Conservation (phyloP, 2,888 invertebrate genomes). For the Eilema griseolum region DNA sequence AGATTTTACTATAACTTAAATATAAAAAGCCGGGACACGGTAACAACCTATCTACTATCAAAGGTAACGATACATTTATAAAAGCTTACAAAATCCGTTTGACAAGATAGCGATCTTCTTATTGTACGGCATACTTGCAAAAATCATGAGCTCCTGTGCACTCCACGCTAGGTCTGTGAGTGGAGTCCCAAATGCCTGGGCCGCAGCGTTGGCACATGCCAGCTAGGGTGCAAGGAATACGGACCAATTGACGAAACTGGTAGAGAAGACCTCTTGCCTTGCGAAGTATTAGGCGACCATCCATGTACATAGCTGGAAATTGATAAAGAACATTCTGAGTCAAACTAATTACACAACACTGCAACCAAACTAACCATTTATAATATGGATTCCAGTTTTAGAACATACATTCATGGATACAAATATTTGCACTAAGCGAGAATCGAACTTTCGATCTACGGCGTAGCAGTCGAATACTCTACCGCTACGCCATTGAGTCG, state of each 20-base stretch:
- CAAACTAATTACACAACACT: no score
- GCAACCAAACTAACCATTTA: no score
- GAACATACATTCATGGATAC: no score
- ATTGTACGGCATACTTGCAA: constrained; percentile 77
- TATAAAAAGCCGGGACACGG: no score
- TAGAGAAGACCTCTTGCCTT: constrained; percentile 97
- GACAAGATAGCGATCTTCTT: constrained; percentile 21
- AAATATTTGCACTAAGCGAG: background rate
- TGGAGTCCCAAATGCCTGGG: constrained; percentile 98
- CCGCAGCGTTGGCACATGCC: constrained; percentile 96
- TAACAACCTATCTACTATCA: background rate
- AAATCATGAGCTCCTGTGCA: constrained; percentile 92
- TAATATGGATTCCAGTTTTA: no score
- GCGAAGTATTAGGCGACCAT: constrained; percentile 94
- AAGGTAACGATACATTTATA: background rate
- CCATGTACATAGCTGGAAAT: constrained; percentile 97
- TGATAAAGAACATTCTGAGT: background rate
- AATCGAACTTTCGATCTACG: background rate
- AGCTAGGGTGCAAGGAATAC: constrained; percentile 95
- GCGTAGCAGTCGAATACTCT: background rate
- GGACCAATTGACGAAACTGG: constrained; percentile 95
- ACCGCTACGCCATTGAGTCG: background rate
- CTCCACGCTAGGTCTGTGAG: constrained; percentile 94
- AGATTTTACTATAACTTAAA: no score
- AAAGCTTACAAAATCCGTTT: background rate